These are phyloP conservation scores for Sparidentex hasta DNA, from an alignment of 2,797 vertebrate genomes.

Conservation along the genomic window DNA sequence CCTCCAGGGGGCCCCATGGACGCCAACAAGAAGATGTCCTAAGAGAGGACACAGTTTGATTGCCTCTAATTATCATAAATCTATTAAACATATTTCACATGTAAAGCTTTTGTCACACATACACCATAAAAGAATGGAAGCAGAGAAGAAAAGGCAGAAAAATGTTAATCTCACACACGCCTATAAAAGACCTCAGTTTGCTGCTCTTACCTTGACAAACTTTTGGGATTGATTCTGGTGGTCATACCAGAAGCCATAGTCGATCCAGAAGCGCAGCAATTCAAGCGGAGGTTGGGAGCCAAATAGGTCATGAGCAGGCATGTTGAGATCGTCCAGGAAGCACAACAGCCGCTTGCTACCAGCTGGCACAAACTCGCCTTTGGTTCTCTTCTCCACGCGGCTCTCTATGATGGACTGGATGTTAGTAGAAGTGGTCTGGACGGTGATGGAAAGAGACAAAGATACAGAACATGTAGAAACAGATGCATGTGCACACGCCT, in stretches of 20 bases:
- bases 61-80: background rate
- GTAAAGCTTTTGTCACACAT: background rate
- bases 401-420: slow-evolving; percentile 92
- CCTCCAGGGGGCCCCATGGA: slow-evolving; percentile 94
- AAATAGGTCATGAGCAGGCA: slow-evolving; percentile 90
- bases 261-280: slow-evolving; percentile 91
- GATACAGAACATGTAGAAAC: background rate
- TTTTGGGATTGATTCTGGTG: slow-evolving; percentile 88
- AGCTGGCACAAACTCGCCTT: slow-evolving; percentile 87
- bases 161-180: background rate
- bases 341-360: slow-evolving; percentile 90
- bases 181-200: background rate
- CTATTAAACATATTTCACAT: background rate
- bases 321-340: slow-evolving; percentile 93
- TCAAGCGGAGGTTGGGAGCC: slow-evolving; percentile 94
- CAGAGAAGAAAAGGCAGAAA: background rate
- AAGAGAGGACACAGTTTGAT: background rate
- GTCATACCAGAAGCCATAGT: slow-evolving; percentile 95
- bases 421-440: slow-evolving; percentile 90
- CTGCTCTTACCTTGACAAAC: slow-evolving; percentile 52
- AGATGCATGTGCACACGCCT: no score
- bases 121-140: background rate
- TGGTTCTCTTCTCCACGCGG: slow-evolving; percentile 91
- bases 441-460: background rate
- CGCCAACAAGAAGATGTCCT: slow-evolving; percentile 92